Evolutionary conservation across 2,113 vertebrate genomes (phyloP), one percentile per base, ranked within the genome.

Genomic region (Jacana jacana): DNA sequence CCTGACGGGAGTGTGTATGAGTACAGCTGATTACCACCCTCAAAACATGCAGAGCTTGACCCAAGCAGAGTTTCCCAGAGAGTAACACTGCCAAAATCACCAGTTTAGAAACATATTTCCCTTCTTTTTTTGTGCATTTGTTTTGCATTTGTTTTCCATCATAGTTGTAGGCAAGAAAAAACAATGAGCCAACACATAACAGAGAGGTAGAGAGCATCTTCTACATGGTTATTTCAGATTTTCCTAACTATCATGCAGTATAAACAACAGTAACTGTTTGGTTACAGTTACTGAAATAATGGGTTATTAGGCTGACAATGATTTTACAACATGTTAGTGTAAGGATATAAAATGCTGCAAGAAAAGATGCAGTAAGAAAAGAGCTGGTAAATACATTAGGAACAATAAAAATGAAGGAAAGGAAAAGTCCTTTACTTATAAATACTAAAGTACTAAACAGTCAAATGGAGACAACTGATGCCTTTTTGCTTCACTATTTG

Each of bases 1-100:
- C 64, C 39, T 86, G 42, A 12, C 0, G 1, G 40, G n/a, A 75
- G 5, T 4, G 7, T 20, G 42, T 7, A 8, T 0, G 3, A 70
- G 31, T 9, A 33, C 55, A 78, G 60, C 30, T 78, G 73, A 61
- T 55, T 60, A 60, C 9, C 30, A 19, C 13, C 11, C 35, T 66
- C 46, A 27, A 39, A 84, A 72, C 24, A 46, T 0, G 6, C 49
- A 55, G 19, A 61, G 57, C 52, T 61, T 24, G 52, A 92, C 52
- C 39, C 78, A 57, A 78, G 35, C 30, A 40, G 31, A 37, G 18
- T 17, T 42, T 54, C 65, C 63, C 46, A 61, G 13, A 51, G 54
- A 68, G 57, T 39, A 66, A 80, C 40, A 8, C 40, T 63, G 60
- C 17, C 55, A 66, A 71, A 52, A 81, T 13, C 46, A 13, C 54